Conservation (phyloP, 2,113 vertebrate species). For the Vireo altiloquus region DNA sequence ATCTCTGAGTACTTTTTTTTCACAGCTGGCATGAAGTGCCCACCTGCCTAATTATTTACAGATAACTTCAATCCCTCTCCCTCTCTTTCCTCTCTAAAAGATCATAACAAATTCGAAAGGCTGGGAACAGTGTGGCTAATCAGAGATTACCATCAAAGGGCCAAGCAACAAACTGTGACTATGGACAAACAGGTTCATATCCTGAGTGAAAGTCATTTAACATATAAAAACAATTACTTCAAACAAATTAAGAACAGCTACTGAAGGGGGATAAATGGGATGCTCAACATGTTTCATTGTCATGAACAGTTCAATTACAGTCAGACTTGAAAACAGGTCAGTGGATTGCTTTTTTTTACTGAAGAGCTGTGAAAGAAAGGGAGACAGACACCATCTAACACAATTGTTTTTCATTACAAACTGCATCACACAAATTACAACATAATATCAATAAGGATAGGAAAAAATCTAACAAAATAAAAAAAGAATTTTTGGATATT, state of each 20-base stretch:
- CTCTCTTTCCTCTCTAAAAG: not conserved
- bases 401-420: not conserved
- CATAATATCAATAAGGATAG: not conserved
- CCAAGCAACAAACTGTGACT: not conserved
- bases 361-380: not conserved
- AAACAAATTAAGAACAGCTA: not conserved
- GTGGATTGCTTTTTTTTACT: not conserved
- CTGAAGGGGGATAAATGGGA: not conserved
- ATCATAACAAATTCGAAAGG: not conserved
- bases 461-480: not conserved
- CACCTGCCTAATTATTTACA: constrained; percentile 31
- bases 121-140: not conserved
- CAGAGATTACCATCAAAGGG: not conserved
- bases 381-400: not conserved
- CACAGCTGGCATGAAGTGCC: not conserved
- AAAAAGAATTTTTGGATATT: not conserved
- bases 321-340: not conserved
- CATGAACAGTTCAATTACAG: not conserved
- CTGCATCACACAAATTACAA: not conserved
- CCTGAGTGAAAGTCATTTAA: not conserved
- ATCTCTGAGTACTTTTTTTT: not conserved
- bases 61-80: not conserved
- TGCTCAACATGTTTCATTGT: not conserved
- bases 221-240: not conserved
- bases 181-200: not conserved